Evolutionary conservation across 2,888 invertebrate species (phyloP).

Genomic region (Dastarcus helophoroides): DNA sequence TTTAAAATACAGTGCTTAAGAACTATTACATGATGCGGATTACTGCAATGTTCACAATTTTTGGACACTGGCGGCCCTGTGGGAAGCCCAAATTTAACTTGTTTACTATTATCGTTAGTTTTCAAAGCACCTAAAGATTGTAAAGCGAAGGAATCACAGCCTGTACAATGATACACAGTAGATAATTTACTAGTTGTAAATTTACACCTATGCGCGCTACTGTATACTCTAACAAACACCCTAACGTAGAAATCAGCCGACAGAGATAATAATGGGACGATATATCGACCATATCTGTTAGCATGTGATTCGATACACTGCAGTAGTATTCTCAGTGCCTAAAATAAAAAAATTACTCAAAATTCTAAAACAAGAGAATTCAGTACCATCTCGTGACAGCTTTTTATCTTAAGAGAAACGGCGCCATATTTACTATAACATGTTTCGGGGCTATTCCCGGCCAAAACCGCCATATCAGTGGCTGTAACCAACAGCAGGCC

Average conservation of each 20-base stretch:
- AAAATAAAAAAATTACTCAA: constrained; percentile 18
- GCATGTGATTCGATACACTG: constrained; percentile 87
- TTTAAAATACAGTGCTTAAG: constrained; percentile 4
- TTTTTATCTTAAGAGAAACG: constrained; percentile 70
- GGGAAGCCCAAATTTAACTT: constrained; percentile 55
- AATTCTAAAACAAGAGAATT: constrained; percentile 1
- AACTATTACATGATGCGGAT: constrained; percentile 56
- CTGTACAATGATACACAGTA: constrained; percentile 79
- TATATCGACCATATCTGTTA: constrained; percentile 84
- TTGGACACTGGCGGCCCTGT: constrained; percentile 54
- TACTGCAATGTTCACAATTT: constrained; percentile 65
- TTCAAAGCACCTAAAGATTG: constrained; percentile 64
- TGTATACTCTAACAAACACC: constrained; percentile 76
- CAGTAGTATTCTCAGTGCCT: constrained; percentile 87
- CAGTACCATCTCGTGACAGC: constrained; percentile 95
- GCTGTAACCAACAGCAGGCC: constrained; percentile 91
- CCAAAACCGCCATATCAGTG: constrained; percentile 93
- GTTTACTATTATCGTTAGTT: constrained; percentile 44
- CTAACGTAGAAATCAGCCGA: constrained; percentile 96
- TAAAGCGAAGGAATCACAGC: constrained; percentile 70
- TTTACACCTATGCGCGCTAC: constrained; percentile 77
- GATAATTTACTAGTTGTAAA: constrained; percentile 77
- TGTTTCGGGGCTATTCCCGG: constrained; percentile 91
- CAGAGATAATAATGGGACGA: constrained; percentile 78
- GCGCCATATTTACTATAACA: constrained; percentile 85